Percentiles rank a stretch among this genome's conserved stretches.
Conservation (phyloP, 2,888 invertebrate species). For the Adelphocoris suturalis region DNA sequence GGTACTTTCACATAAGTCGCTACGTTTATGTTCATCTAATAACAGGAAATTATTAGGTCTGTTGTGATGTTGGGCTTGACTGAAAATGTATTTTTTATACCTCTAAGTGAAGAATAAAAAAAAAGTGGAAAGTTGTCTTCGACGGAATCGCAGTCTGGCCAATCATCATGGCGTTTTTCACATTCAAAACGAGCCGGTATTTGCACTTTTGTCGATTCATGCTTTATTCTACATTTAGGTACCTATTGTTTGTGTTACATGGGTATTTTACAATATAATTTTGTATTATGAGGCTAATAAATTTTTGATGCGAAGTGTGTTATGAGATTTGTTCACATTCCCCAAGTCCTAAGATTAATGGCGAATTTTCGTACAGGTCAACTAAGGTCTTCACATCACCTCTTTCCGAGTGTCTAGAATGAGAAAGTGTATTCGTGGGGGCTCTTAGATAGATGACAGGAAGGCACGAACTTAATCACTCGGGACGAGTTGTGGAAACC, state of each 20-base stretch:
- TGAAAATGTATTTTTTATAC: constrained; percentile 8
- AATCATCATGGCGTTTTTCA: background rate
- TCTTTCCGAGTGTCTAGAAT: too few species aligned
- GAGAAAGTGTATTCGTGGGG: too few species aligned
- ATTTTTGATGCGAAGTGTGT: background rate
- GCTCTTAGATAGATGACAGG: too few species aligned
- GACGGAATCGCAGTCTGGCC: background rate
- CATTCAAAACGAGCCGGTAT: background rate
- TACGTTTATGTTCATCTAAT: background rate
- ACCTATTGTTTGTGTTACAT: too few species aligned
- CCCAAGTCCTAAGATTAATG: background rate
- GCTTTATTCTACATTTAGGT: background rate
- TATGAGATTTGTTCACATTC: background rate
- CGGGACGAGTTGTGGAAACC: too few species aligned
- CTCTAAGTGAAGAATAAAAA: background rate
- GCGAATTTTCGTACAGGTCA: too few species aligned
- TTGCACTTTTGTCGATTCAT: background rate
- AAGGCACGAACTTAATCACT: too few species aligned
- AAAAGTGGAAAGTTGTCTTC: background rate
- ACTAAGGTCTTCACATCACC: too few species aligned
- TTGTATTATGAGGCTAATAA: constrained; percentile 21
- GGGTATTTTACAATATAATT: background rate
- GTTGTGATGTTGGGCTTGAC: background rate
- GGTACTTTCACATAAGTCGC: background rate
- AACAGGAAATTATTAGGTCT: background rate